A percentile compares a stretch with the other conserved stretches of the same genome.
These are phyloP conservation scores for Pygoscelis antarcticus DNA, from an alignment of 2,113 vertebrate species.

Conservation along the genomic window DNA sequence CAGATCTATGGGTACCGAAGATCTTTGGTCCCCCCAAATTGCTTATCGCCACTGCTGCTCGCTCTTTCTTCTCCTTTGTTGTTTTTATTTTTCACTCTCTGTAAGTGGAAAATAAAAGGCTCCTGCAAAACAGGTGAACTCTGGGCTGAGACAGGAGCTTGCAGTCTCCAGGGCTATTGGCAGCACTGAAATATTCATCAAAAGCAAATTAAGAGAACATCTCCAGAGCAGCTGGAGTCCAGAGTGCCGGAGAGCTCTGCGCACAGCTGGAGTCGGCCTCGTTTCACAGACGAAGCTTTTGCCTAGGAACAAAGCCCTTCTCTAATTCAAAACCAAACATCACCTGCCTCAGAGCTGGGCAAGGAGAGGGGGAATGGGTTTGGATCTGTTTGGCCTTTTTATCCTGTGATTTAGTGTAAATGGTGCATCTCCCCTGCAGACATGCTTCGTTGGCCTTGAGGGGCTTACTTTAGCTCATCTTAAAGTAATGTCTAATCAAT, in stretches of 20 bases:
- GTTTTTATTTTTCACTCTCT: neutral
- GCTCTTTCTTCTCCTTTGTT: neutral
- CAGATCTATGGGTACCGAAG: neutral
- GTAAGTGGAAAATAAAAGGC: neutral
- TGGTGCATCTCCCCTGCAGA: neutral
- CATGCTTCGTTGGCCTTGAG: neutral
- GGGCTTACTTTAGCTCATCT: neutral
- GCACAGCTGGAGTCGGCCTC: neutral
- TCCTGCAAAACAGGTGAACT: neutral
- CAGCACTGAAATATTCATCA: constrained; percentile 33
- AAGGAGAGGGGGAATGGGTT: neutral
- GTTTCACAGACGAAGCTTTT: neutral
- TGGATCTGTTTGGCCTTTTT: neutral
- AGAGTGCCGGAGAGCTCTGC: neutral
- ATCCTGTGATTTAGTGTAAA: neutral
- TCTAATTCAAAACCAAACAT: neutral
- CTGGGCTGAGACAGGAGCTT: neutral
- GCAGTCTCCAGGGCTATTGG: neutral
- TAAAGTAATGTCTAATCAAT: neutral
- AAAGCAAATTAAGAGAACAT: neutral
- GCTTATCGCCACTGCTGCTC: rapidly evolving
- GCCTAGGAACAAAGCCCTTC: neutral
- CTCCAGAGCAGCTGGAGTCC: neutral
- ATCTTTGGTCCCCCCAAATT: neutral
- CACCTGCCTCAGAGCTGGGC: neutral